Base-by-base conservation (phyloP, 2,888 invertebrate genomes). In the Metacarcinus magister region DNA sequence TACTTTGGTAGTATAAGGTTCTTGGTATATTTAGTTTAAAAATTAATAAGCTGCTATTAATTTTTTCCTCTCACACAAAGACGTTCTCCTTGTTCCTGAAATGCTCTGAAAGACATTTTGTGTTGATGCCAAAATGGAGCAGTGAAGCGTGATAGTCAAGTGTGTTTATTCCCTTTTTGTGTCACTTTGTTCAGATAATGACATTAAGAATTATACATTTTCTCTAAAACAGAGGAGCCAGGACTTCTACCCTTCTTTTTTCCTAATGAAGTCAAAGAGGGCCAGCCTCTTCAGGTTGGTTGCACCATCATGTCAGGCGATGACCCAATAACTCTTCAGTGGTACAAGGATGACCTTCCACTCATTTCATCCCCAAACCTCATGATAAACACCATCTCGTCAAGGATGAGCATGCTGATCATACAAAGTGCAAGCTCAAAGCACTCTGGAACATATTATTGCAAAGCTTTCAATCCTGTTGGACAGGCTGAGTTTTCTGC, bases 381-480 rank as follows among this genome's bases (percentile, higher is more conserved):
- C 97, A 97, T 94, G 97, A 97, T 94, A 97, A 97, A 97, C 23
- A 97, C 95, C 10, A 90, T 97, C 60, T 96, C 97, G 28, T 95
- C 96, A n/a, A 96, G 96, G 95, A 97, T 97, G 95, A 97, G 96
- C 91, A 92, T 97, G 93, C 95, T 97, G 87, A 96, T 97, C 28
- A 95, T 97, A 39, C 96, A 96, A 46, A 94, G 97, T 28, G 97
- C 97, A 82, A 96, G 97, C n/a, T 97, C 97, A 10, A 95, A 97
- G 44, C 97, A 97, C 96, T 96, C 97, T 43, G 98, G 98, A 97
- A 98, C 98, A 97, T 98, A 98, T 97, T 98, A 98, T 97, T 98
- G 98, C 97, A 97, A 97, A 95, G 98, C 98, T 97, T 97, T 97
- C 97, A 98, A 98, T 98, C 97, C 97, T 97, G 98, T 98, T 97